A percentile compares a stretch with the other conserved stretches of the same genome.
These are phyloP conservation scores for Tupaia tana DNA, from an alignment of 2,113 vertebrate genomes.

Conservation along the genomic window DNA sequence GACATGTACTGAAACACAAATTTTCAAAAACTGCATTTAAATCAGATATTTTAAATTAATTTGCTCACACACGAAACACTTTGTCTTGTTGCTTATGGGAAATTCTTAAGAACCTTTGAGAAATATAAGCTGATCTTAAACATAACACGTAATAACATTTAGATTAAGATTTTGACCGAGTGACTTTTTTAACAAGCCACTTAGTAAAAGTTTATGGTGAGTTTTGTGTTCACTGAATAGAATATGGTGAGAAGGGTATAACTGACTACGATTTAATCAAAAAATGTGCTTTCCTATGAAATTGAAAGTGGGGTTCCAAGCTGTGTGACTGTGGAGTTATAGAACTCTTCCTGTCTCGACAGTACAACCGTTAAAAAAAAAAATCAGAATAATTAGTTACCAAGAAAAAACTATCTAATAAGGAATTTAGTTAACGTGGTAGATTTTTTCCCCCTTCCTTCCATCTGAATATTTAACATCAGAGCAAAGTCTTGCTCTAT, in stretches of 20 bases:
- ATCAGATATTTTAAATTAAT: neutral
- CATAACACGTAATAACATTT: neutral
- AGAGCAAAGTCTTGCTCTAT: conserved; percentile 82
- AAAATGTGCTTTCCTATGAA: conserved; percentile 57
- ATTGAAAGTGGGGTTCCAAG: neutral
- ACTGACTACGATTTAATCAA: conserved; percentile 51
- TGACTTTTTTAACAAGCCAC: neutral
- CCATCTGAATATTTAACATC: conserved; percentile 87
- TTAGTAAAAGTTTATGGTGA: neutral
- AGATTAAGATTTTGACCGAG: neutral
- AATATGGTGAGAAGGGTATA: neutral
- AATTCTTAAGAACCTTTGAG: neutral
- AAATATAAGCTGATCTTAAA: neutral
- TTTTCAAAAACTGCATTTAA: neutral
- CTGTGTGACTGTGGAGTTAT: neutral
- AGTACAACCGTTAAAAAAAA: conserved; percentile 28
- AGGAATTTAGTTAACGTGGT: conserved; percentile 78
- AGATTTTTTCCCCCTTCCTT: conserved; percentile 59
- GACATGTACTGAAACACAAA: neutral
- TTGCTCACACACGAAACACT: neutral
- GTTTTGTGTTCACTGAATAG: neutral
- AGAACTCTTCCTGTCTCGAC: neutral
- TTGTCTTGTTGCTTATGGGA: neutral
- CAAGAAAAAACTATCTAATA: conserved; percentile 70
- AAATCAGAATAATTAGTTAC: conserved; percentile 10